These are phyloP conservation scores for Diarsia rubi DNA, from an alignment of 2,888 invertebrate genomes.

Conservation along the genomic window DNA sequence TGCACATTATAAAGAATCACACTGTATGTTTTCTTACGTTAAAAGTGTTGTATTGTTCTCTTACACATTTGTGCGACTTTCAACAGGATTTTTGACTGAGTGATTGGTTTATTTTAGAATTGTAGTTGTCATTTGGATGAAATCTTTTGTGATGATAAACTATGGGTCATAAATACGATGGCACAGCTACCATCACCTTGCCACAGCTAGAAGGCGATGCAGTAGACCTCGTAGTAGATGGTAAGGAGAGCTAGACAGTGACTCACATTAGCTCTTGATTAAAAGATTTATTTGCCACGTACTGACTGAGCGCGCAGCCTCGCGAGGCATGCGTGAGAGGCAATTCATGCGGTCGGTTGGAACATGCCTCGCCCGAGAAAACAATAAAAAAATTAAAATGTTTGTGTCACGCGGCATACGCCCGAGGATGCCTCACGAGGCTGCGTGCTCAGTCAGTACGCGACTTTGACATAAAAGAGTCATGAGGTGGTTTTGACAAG, in stretches of 20 bases:
- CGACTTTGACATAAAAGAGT: no score
- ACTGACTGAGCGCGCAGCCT: no score
- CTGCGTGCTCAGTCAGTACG: no score
- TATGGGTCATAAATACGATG: background rate
- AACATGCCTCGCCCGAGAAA: no score
- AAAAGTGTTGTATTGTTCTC: constrained; percentile 22
- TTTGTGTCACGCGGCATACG: no score
- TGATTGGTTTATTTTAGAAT: background rate
- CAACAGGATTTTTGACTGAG: background rate
- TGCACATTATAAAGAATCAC: no score
- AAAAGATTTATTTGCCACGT: background rate
- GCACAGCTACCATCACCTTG: background rate
- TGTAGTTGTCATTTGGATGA: background rate
- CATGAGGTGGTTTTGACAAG: background rate
- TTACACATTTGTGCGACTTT: background rate
- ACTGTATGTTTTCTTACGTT: constrained; percentile 28
- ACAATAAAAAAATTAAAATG: no score
- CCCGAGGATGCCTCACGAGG: no score
- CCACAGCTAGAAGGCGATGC: background rate
- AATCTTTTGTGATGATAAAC: background rate
- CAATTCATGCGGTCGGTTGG: no score
- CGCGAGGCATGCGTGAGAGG: no score
- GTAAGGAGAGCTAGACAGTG: background rate
- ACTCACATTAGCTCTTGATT: background rate
- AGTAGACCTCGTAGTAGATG: background rate